A percentile compares a stretch with the other conserved stretches of the same genome.
Conservation (phyloP, 64 coral and sea anemone species). For the Dendrophyllia cribrosa region DNA sequence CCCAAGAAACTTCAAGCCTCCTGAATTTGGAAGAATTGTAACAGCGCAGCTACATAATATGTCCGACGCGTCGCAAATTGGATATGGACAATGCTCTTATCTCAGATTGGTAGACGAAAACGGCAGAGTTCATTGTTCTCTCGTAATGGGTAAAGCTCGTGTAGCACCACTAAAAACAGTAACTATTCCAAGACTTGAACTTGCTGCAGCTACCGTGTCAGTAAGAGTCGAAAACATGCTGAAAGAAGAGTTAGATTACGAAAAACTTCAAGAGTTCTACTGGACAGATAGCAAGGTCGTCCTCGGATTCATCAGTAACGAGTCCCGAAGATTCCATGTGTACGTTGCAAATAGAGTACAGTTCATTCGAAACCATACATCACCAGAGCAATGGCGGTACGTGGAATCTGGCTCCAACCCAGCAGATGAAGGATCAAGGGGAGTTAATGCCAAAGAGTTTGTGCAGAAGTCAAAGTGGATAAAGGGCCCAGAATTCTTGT, state of each 20-base stretch:
- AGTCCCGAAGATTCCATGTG: slow-evolving; percentile 38
- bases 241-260: slow-evolving; percentile 44
- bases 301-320: slow-evolving; percentile 35
- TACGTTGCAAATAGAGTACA: slow-evolving; percentile 48
- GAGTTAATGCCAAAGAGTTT: slow-evolving; percentile 47
- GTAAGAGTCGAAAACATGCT: slow-evolving; percentile 54
- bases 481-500: slow-evolving; percentile 55
- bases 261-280: slow-evolving; percentile 36
- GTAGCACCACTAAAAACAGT: slow-evolving; percentile 51
- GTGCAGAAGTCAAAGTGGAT: slow-evolving; percentile 30
- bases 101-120: slow-evolving; percentile 25
- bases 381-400: slow-evolving; percentile 49
- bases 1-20: slow-evolving; percentile 46
- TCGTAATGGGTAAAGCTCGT: slow-evolving; percentile 46
- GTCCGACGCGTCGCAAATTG: slow-evolving; percentile 38
- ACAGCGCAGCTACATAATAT: slow-evolving; percentile 49
- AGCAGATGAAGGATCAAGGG: slow-evolving; percentile 51
- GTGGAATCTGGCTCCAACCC: slow-evolving; percentile 22
- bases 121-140: slow-evolving; percentile 32
- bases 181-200: slow-evolving; percentile 55
- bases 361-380: slow-evolving; percentile 32
- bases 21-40: slow-evolving; percentile 25
- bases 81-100: slow-evolving; percentile 69
- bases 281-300: slow-evolving; percentile 57
- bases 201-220: slow-evolving; percentile 54